Evolutionary conservation across 2,797 vertebrate genomes (phyloP).

Genomic region (Rhinophrynus dorsalis): DNA sequence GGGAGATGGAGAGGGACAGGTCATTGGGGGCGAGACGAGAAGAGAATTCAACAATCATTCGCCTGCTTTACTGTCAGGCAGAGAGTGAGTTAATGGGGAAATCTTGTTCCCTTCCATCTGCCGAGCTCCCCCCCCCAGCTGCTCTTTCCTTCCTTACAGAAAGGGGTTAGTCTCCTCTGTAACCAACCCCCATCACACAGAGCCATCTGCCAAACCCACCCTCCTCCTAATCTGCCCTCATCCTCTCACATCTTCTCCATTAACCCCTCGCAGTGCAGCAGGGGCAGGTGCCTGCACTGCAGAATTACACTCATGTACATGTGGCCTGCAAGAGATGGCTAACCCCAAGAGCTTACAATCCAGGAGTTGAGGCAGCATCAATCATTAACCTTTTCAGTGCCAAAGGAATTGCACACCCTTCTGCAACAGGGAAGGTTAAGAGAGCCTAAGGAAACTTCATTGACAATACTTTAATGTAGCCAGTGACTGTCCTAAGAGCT

Average conservation of each 20-base stretch:
- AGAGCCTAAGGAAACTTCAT: too few relatives aligned
- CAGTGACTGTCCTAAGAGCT: too few relatives aligned
- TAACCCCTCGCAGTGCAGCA: slow-evolving; percentile 18
- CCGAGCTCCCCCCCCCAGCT: slow-evolving; percentile 4
- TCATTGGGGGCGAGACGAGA: too few relatives aligned
- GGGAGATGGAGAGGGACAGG: too few relatives aligned
- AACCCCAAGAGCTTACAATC: not conserved
- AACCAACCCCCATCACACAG: not conserved
- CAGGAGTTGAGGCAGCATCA: not conserved
- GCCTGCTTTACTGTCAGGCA: not conserved
- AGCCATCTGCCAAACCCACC: slow-evolving; percentile 33
- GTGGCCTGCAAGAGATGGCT: not conserved
- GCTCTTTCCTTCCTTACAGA: slow-evolving; percentile 17
- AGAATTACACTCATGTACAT: not conserved
- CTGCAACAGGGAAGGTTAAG: too few relatives aligned
- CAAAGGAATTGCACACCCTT: too few relatives aligned
- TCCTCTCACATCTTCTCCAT: slow-evolving; percentile 16
- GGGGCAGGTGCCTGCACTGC: not conserved
- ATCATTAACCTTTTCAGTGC: not conserved
- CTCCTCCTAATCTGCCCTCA: slow-evolving; percentile 44
- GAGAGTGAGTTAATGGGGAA: slow-evolving; percentile 17
- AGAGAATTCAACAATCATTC: too few relatives aligned
- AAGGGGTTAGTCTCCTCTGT: slow-evolving; percentile 26
- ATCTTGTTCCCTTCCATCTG: slow-evolving; percentile 29
- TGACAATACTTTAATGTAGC: too few relatives aligned